Conservation (phyloP, 2,888 invertebrate genomes). For the Ennomos quercinarius region DNA sequence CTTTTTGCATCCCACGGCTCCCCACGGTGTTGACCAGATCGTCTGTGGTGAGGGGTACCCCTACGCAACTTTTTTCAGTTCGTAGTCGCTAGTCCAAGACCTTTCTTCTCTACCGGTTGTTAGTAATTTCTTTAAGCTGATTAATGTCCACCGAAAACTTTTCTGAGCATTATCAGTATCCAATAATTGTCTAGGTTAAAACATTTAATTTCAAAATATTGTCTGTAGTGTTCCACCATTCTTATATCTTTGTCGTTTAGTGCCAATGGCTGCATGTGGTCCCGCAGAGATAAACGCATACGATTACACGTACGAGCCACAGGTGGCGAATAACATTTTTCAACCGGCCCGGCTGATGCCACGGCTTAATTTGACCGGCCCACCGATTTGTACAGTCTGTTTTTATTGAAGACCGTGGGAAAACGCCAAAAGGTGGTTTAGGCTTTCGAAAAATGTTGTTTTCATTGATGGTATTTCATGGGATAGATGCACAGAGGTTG, state of each 20-base stretch:
- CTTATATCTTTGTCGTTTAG: conserved; percentile 57
- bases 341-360: conserved; percentile 65
- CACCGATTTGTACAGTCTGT: conserved; percentile 71
- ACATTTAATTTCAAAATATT: neutral
- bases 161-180: no score
- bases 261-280: conserved; percentile 63
- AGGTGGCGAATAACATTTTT: conserved; percentile 86
- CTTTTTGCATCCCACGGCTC: no score
- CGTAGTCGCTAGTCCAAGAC: no score
- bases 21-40: no score
- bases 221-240: conserved; percentile 19
- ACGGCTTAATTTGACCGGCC: conserved; percentile 73
- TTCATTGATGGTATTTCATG: conserved; percentile 5
- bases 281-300: conserved; percentile 81
- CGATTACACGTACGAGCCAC: conserved; percentile 79
- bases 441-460: conserved; percentile 17
- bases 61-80: no score
- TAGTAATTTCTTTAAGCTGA: no score
- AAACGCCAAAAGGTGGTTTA: conserved; percentile 49
- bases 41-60: no score
- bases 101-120: no score
- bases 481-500: neutral
- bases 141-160: no score
- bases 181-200: no score
- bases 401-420: conserved; percentile 77